Conservation (phyloP, 1,140 invertebrate species). For the Drosophila parabipectinata region DNA sequence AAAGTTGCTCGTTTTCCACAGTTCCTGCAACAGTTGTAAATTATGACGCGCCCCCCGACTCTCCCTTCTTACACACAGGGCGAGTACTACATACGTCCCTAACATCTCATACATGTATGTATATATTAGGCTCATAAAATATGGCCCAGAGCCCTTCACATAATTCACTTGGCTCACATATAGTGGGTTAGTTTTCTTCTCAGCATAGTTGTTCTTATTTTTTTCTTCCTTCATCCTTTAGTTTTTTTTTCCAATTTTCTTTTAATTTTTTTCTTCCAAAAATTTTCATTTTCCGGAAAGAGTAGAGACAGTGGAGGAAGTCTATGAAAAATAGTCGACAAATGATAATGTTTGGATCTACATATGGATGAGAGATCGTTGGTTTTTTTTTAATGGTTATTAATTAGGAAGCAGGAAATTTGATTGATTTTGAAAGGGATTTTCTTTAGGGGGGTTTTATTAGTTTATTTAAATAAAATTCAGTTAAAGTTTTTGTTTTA, state of each 20-base stretch:
- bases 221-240: neutral
- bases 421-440: too few species aligned
- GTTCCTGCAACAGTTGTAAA: conserved; percentile 47
- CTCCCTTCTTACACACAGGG: neutral
- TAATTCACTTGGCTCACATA: conserved; percentile 51
- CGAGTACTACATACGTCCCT: neutral
- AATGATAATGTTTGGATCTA: conserved; percentile 34
- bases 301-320: neutral
- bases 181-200: conserved; percentile 39
- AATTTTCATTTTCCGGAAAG: neutral
- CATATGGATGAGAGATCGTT: conserved; percentile 13
- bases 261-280: neutral
- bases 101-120: neutral
- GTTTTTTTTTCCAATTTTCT: neutral
- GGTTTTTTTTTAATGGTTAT: neutral
- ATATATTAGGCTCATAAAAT: conserved; percentile 45
- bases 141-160: conserved; percentile 38
- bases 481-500: too few species aligned
- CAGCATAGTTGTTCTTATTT: neutral
- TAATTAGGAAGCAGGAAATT: too few species aligned
- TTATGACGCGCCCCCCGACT: conserved; percentile 32
- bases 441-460: too few species aligned
- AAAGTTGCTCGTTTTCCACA: conserved; percentile 14
- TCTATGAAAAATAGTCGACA: conserved; percentile 37
- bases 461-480: too few species aligned